phyloP scores from a whole-genome alignment of 2,888 invertebrate species.

The Gryllus longicercus region DNA sequence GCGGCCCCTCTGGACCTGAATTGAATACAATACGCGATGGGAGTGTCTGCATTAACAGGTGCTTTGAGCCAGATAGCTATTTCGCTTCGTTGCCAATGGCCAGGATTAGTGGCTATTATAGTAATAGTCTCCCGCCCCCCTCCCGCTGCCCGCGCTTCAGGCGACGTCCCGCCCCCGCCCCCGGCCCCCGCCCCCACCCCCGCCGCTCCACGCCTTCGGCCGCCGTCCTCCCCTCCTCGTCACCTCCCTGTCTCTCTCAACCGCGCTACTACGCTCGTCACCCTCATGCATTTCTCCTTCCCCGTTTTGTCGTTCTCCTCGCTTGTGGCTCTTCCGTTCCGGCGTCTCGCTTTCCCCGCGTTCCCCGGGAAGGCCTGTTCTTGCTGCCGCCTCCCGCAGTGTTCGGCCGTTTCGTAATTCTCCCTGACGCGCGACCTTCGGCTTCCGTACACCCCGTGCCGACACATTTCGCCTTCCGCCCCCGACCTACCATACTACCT shows the following conservation, averaged over 20 bases:
- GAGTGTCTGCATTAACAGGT: not conserved
- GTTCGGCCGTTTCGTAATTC: too few species aligned
- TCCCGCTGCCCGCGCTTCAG: not conserved
- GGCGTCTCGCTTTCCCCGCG: too few species aligned
- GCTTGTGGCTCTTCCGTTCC: too few species aligned
- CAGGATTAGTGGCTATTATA: slow-evolving; percentile 6
- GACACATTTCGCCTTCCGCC: too few species aligned
- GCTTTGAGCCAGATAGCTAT: slow-evolving; percentile 9
- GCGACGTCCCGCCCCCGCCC: not conserved
- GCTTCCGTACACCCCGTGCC: too few species aligned
- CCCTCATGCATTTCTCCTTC: too few species aligned
- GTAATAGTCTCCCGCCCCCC: not conserved
- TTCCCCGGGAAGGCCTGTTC: too few species aligned
- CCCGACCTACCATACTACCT: too few species aligned
- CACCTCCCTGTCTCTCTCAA: not conserved
- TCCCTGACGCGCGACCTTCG: too few species aligned
- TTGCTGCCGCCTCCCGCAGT: too few species aligned
- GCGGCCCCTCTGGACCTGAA: not conserved
- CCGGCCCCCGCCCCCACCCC: not conserved
- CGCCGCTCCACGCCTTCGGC: not conserved
- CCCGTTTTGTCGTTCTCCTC: too few species aligned
- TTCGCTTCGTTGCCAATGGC: slow-evolving; percentile 1
- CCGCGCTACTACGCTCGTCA: not conserved
- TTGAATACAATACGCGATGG: not conserved
- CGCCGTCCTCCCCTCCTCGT: not conserved